Percentiles rank a stretch among this genome's conserved stretches.
phyloP scores from a whole-genome alignment of 2,113 vertebrate species.

The Semnornis frantzii region DNA sequence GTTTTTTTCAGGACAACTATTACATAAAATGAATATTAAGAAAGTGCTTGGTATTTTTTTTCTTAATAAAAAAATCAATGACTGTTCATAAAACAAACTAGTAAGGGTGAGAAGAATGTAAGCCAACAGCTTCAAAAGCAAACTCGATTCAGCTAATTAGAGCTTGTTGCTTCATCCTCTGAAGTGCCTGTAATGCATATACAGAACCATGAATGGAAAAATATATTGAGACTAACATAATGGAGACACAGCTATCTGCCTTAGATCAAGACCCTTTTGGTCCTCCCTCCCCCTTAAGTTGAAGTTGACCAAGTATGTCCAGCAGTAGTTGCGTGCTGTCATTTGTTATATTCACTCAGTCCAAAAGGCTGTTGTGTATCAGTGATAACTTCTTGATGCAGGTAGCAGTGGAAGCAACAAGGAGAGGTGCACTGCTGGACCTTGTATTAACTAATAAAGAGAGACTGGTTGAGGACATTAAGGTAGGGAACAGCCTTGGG shows the following conservation, averaged over 20 bases:
- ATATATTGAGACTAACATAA: background rate
- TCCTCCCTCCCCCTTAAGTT: background rate
- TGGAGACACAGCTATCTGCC: background rate
- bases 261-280: background rate
- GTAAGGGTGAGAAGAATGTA: background rate
- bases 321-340: background rate
- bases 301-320: background rate
- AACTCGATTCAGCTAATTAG: background rate
- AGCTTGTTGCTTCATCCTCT: background rate
- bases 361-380: no score
- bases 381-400: no score
- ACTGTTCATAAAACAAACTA: background rate
- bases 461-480: no score
- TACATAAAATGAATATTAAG: background rate
- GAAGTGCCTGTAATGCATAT: background rate
- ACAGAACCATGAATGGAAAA: background rate
- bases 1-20: background rate
- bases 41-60: background rate
- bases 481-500: no score
- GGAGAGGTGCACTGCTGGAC: no score
- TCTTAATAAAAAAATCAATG: background rate
- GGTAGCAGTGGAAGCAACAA: no score
- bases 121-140: background rate
- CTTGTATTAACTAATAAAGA: no score
- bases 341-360: background rate